These are phyloP conservation scores for Lampris megalopsis DNA, from an alignment of 2,113 vertebrate species.

Conservation along the genomic window DNA sequence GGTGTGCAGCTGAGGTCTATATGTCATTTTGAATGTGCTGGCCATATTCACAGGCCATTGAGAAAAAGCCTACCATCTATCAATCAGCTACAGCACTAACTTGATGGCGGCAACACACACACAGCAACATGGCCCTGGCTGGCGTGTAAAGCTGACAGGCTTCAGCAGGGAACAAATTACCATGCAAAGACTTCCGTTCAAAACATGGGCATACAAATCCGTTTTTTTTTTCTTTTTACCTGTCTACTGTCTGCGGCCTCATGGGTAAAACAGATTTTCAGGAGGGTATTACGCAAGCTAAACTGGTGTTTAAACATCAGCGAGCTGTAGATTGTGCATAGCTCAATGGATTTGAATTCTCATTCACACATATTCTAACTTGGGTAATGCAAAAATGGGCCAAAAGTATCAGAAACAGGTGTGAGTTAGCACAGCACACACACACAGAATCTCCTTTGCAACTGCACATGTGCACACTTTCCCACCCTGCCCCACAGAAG, in stretches of 20 bases:
- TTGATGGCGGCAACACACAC: slow-evolving; percentile 23
- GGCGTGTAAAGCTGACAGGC: slow-evolving; percentile 16
- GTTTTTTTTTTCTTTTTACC: slow-evolving; percentile 10
- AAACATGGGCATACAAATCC: slow-evolving; percentile 13
- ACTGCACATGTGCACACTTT: slow-evolving; percentile 25
- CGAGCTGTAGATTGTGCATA: slow-evolving; percentile 6
- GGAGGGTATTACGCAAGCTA: slow-evolving; percentile 21
- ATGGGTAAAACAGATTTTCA: slow-evolving; percentile 49
- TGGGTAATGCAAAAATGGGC: neutral
- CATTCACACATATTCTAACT: slow-evolving; percentile 11
- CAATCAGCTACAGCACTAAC: slow-evolving; percentile 30
- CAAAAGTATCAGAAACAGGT: slow-evolving; percentile 2
- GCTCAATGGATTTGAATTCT: neutral
- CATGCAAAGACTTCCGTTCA: slow-evolving; percentile 25
- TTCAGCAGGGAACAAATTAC: slow-evolving; percentile 28
- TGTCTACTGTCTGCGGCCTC: slow-evolving; percentile 33
- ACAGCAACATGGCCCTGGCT: neutral
- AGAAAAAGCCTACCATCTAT: slow-evolving; percentile 37
- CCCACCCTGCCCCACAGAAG: slow-evolving; percentile 27
- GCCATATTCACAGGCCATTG: slow-evolving; percentile 31
- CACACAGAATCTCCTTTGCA: slow-evolving; percentile 6
- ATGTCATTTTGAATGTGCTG: slow-evolving; percentile 27
- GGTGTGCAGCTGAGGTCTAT: slow-evolving; percentile 7
- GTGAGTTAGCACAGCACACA: neutral
- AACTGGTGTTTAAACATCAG: slow-evolving; percentile 18